Conservation (phyloP, 2,797 vertebrate genomes). For the Schizopygopsis malacanthus region DNA sequence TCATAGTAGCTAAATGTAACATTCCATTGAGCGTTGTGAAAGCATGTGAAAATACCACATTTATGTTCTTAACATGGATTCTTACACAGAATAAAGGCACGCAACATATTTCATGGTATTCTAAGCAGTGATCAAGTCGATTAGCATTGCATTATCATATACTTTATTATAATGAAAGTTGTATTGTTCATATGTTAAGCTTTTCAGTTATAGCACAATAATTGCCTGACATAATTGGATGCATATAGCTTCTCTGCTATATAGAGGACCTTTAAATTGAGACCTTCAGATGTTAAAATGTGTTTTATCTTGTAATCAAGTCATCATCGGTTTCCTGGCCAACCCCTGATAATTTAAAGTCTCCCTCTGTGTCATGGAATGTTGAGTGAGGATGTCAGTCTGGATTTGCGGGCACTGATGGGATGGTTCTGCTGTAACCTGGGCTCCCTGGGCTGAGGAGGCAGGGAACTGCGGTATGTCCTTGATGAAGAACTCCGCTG, state of each 20-base stretch:
- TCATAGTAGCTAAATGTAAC: background rate
- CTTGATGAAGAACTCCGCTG: slow-evolving; percentile 75
- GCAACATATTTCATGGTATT: too few species aligned
- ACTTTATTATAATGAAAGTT: too few species aligned
- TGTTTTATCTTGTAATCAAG: slow-evolving; percentile 36
- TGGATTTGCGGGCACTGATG: slow-evolving; percentile 49
- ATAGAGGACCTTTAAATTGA: background rate
- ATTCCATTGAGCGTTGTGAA: background rate
- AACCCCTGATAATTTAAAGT: slow-evolving; percentile 1
- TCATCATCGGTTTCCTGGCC: slow-evolving; percentile 30
- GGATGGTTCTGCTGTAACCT: slow-evolving; percentile 56
- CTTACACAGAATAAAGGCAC: too few species aligned
- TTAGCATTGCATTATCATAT: too few species aligned
- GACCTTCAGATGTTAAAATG: slow-evolving; percentile 4
- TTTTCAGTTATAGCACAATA: slow-evolving; percentile 1
- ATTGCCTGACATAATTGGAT: background rate
- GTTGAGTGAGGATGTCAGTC: slow-evolving; percentile 40
- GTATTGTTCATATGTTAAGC: background rate
- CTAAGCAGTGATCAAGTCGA: too few species aligned
- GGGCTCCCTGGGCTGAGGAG: slow-evolving; percentile 34
- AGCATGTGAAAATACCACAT: too few species aligned
- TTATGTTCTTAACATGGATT: too few species aligned
- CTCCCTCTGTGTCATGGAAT: background rate
- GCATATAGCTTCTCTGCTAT: background rate
- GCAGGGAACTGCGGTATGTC: slow-evolving; percentile 53